phyloP scores from a whole-genome alignment of 1,140 invertebrate species.

The Gonioctena quinquepunctata region DNA sequence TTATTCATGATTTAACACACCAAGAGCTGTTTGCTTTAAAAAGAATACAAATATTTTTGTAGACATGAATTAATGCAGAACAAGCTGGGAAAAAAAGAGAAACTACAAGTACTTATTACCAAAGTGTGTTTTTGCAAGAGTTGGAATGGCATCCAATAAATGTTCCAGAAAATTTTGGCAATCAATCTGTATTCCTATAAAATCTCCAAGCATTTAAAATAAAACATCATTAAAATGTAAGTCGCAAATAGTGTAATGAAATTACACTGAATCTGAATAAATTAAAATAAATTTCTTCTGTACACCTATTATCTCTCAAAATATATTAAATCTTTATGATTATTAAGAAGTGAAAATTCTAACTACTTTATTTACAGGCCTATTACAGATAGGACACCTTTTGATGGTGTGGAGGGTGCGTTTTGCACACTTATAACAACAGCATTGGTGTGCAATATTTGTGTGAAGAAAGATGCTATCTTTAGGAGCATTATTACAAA shows the following conservation, averaged over 20 bases:
- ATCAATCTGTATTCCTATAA: too few species aligned
- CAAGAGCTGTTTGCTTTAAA: too few species aligned
- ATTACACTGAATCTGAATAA: not conserved
- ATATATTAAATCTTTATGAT: slow-evolving; percentile 8
- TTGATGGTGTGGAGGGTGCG: slow-evolving; percentile 65
- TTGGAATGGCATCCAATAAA: too few species aligned
- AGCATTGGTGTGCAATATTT: slow-evolving; percentile 66
- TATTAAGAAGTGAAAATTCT: slow-evolving; percentile 57
- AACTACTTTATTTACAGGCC: slow-evolving; percentile 66
- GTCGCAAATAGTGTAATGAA: not conserved
- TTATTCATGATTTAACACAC: too few species aligned
- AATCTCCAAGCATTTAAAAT: not conserved
- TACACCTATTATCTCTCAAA: slow-evolving; percentile 29
- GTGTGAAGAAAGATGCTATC: slow-evolving; percentile 70
- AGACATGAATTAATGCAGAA: too few species aligned
- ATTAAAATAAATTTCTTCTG: slow-evolving; percentile 41
- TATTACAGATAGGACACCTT: slow-evolving; percentile 69
- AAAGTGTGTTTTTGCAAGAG: too few species aligned
- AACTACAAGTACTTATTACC: too few species aligned
- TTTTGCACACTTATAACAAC: slow-evolving; percentile 69
- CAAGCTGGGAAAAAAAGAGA: too few species aligned
- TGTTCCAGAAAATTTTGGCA: too few species aligned
- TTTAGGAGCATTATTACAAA: slow-evolving; percentile 64
- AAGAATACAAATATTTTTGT: too few species aligned
- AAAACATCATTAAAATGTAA: not conserved